A percentile compares a stretch with the other conserved stretches of the same genome.
These are phyloP conservation scores for Esox masquinongy DNA, from an alignment of 2,797 vertebrate species.

Conservation along the genomic window DNA sequence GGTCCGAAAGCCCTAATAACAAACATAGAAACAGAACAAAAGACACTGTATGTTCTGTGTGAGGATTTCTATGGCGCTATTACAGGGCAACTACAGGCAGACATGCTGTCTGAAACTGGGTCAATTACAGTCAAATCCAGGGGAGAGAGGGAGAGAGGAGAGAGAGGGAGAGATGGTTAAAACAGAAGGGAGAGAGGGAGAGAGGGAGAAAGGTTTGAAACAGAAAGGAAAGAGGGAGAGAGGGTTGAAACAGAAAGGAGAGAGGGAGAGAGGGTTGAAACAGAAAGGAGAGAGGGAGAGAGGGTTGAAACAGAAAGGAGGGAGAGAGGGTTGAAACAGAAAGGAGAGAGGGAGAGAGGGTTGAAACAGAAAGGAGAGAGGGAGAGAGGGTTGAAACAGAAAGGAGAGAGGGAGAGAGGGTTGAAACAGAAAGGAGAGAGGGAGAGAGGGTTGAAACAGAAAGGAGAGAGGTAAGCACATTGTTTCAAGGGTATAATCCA, in stretches of 20 bases:
- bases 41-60: constrained; percentile 45
- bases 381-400: not conserved
- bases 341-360: not conserved
- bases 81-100: constrained; percentile 52
- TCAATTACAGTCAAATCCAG: constrained; percentile 65
- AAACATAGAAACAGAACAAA: constrained; percentile 49
- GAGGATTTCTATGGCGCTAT: constrained; percentile 14
- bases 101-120: constrained; percentile 60
- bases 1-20: constrained; percentile 60
- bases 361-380: too few species aligned
- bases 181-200: not conserved
- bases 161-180: constrained; percentile 3
- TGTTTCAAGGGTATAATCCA: constrained; percentile 4
- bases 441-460: constrained; percentile 9
- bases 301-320: not conserved
- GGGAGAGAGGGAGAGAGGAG: constrained; percentile 45
- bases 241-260: constrained; percentile 6
- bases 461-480: not conserved
- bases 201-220: not conserved
- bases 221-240: not conserved
- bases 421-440: constrained; percentile 3
- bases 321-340: not conserved
- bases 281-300: constrained; percentile 12
- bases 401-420: not conserved
- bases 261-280: constrained; percentile 44